Percentiles rank a stretch among this genome's conserved stretches.
Evolutionary conservation across 2,797 vertebrate species (phyloP).

Genomic region (Lutjanus argentimaculatus): DNA sequence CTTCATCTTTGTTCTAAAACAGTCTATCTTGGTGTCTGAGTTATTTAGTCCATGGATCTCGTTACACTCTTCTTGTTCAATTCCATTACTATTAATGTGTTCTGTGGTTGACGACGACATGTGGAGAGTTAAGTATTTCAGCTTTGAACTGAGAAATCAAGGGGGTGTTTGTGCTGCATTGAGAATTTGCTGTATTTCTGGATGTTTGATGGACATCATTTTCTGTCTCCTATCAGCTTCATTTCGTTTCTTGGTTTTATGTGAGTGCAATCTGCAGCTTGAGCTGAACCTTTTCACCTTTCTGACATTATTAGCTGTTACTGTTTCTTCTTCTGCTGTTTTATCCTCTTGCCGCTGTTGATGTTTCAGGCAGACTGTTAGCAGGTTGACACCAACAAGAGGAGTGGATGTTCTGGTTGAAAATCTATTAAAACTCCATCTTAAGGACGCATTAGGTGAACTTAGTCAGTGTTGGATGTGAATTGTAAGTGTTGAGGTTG

Average conservation of each 20-base stretch:
- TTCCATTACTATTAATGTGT: conserved; percentile 1
- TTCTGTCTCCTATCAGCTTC: conserved; percentile 40
- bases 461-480: background rate
- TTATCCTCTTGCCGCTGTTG: conserved; percentile 41
- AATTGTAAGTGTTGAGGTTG: conserved; percentile 21
- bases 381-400: conserved; percentile 11
- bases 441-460: conserved; percentile 1
- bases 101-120: background rate
- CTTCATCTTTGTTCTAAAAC: conserved; percentile 2
- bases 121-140: background rate
- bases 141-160: conserved; percentile 19
- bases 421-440: background rate
- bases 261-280: conserved; percentile 28
- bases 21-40: background rate
- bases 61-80: background rate
- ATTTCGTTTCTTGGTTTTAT: conserved; percentile 26
- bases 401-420: background rate
- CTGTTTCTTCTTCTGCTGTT: conserved; percentile 39
- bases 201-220: conserved; percentile 21
- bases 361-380: conserved; percentile 19
- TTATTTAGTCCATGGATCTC: background rate
- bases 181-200: conserved; percentile 22
- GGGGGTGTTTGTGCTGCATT: conserved; percentile 20
- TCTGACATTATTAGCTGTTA: conserved; percentile 29
- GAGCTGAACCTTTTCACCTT: conserved; percentile 26